phyloP scores from a whole-genome alignment of 2,888 invertebrate genomes.

The Zhuqinia jingwanae region DNA sequence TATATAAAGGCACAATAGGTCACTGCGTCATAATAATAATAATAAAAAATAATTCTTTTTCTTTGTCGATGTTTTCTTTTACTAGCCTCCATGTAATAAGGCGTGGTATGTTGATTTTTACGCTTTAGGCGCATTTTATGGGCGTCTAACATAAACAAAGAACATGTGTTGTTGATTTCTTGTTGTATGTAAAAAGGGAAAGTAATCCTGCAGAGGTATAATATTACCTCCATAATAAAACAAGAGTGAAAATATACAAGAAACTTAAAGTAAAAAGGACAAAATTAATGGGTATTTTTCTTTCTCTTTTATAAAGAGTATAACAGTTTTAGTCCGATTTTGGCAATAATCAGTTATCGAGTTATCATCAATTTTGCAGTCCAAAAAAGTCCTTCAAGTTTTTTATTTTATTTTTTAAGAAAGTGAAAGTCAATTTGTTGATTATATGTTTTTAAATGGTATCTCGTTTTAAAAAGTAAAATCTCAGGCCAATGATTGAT shows the following conservation, averaged over 20 bases:
- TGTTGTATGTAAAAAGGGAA: constrained; percentile 18
- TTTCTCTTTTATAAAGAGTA: neutral
- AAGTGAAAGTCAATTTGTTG: constrained; percentile 68
- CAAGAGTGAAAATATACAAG: neutral
- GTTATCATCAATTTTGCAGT: constrained; percentile 57
- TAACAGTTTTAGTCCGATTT: constrained; percentile 65
- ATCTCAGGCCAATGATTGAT: constrained; percentile 74
- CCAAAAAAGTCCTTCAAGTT: constrained; percentile 67
- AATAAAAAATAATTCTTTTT: no score
- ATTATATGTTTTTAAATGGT: constrained; percentile 36
- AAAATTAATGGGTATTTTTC: constrained; percentile 14
- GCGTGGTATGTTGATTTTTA: no score
- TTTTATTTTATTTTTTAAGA: constrained; percentile 45
- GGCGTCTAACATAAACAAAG: no score
- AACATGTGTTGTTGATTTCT: no score
- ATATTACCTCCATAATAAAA: constrained; percentile 4
- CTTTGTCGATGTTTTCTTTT: no score
- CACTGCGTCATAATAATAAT: no score
- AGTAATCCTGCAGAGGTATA: constrained; percentile 27
- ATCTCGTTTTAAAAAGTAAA: constrained; percentile 66
- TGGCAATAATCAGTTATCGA: constrained; percentile 70
- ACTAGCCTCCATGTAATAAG: no score
- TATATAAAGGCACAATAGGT: no score
- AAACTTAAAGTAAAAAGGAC: constrained; percentile 6
- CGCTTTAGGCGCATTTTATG: no score